Evolutionary conservation across 2,888 invertebrate species (phyloP).

Genomic region (Lasioglossum pauxillum): DNA sequence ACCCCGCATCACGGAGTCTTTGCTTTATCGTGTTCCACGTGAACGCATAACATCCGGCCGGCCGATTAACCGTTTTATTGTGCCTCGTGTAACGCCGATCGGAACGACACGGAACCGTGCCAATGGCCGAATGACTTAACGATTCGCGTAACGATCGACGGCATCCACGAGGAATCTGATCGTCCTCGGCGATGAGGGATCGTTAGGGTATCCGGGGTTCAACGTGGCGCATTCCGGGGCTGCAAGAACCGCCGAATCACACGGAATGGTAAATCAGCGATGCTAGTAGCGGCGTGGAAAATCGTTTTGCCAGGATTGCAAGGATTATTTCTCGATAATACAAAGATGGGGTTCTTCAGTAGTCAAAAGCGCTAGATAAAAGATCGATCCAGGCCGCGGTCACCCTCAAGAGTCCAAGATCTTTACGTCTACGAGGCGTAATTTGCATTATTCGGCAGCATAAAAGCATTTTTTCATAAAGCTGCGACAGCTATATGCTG

Average conservation of each 20-base stretch:
- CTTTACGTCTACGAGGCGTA: no score
- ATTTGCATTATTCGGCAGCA: no score
- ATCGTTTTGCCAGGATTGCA: not conserved
- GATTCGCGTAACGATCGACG: conserved; percentile 14
- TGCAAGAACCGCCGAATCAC: conserved; percentile 14
- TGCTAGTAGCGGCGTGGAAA: conserved; percentile 13
- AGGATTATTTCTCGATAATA: no score
- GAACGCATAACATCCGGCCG: conserved; percentile 11
- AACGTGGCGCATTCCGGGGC: conserved; percentile 2
- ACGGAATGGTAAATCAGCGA: conserved; percentile 44
- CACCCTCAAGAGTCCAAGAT: no score
- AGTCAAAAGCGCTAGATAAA: no score
- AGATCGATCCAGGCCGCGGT: no score
- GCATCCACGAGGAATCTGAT: not conserved
- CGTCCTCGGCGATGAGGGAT: conserved; percentile 17
- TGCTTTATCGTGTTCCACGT: conserved; percentile 5
- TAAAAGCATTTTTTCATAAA: no score
- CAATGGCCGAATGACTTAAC: not conserved
- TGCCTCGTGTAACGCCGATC: not conserved
- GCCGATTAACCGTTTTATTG: conserved; percentile 1
- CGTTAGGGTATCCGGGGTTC: not conserved
- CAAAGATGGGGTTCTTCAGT: no score
- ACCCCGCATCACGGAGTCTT: not conserved
- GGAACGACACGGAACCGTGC: not conserved
- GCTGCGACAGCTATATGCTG: no score